Base-by-base conservation (phyloP, 23 tunicate genomes). In the Corella eumyota region DNA sequence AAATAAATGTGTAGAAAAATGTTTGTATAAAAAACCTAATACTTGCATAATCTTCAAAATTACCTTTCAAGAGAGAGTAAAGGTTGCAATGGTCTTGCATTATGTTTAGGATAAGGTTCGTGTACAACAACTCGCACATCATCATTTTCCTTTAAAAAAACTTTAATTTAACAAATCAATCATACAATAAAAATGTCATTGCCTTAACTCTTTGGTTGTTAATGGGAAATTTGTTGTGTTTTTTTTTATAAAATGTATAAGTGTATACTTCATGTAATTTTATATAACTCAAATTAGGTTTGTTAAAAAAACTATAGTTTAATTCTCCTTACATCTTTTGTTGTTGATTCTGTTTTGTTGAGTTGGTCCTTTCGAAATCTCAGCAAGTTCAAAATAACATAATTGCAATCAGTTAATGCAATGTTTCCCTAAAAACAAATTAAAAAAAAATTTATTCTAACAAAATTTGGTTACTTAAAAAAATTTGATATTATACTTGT, bases 61-160 rank as follows among this genome's bases (percentile, higher is more conserved):
- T 22, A 79, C 88, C 36, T 70, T 51, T 78, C 67, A 21, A 72
- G 4, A 3, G 71, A 56, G 27, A 66, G 56, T 21, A 88, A 45
- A 19, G 65, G 34, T 58, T 68, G 65, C 32, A 53, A 59, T 7
- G 75, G 77, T 51, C 84, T 57, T 4, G 97, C 91, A 1, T 71
- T 25, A 3, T 65, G 62, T 25, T 58, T 27, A 7, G 97, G 97
- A 58, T 90, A 90, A 6, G 74, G 66, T 75, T 90, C 97, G 54
- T 81, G 91, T 4, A 90, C 97, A 3, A 91, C 97, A 64, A 75
- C 38, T 37, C 67, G 68, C 6, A 80, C 97, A 64, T 90, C 97
- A 1, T 67, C 62, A 34, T 83, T 74, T 61, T 88, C 88, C 77
- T 84, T 61, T 1, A 47, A 66, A 28, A 50, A 20, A 34, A 2